Base-by-base conservation (phyloP, 2,888 invertebrate genomes). In the Stenolophus ochropezus region DNA sequence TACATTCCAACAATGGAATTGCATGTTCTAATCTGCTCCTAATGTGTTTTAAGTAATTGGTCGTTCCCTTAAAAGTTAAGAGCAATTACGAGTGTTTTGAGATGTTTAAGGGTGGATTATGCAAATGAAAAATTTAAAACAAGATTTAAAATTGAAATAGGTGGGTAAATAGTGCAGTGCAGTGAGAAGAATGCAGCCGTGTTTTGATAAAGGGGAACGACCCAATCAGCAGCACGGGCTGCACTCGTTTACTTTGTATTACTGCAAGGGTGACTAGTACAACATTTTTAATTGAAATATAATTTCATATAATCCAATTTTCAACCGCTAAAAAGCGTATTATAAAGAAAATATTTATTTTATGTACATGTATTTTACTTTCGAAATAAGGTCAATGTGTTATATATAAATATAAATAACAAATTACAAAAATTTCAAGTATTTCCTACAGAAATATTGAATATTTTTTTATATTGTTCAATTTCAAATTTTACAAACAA, bases 91-190 rank as follows among this genome's bases (percentile, higher is more conserved):
- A 20, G 21, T 56, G 2, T 56, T 18, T 21, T 56, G 56, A 20
- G 21, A 20, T 18, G 18, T 18, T 21, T 56, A 56, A 56, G 21
- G 56, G 20, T 56, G 56, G 56, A 56, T 56, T 56, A 56, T 6
- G 56, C 11, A 56, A 56, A 56, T 56, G 11, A 21, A 56, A 56
- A 56, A 56, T 21, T 56, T 56, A 56, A 56, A 56, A 56, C 18
- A 21, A 56, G 56, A 56, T 56, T 56, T 56, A 56, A 56, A 56
- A 56, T 56, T 56, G 56, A 56, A 56, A 56, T 21, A 56, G 56
- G 20, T 56, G 6, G 56, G 56, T 56, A 56, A 56, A 56, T 56
- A 56, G 20, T 56, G 20, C 11, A 56, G 56, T 56, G 20, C 11
- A 56, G 56, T 42, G 33, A 42, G 33, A 42, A 6, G 33, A 42